These are phyloP conservation scores for Microcebus griseorufus DNA, from an alignment of 2,113 vertebrate genomes.

Conservation along the genomic window DNA sequence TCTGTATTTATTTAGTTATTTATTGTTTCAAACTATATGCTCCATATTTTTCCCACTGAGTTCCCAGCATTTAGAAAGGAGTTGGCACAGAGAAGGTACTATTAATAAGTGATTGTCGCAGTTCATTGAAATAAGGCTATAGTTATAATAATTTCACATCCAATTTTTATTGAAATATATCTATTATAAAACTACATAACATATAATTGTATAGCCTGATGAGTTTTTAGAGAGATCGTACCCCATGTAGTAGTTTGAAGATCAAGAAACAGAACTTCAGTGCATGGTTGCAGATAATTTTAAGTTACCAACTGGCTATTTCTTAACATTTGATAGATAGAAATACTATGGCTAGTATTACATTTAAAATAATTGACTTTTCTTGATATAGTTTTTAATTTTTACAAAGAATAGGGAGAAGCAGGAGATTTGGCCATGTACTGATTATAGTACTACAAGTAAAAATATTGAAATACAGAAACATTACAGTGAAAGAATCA, in stretches of 20 bases:
- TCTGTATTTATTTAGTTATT: background rate
- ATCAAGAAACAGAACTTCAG: background rate
- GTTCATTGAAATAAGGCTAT: background rate
- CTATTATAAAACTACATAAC: background rate
- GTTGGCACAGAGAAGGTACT: background rate
- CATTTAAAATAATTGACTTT: background rate
- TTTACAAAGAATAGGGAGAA: background rate
- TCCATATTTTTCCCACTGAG: background rate
- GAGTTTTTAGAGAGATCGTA: background rate
- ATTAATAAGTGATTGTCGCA: background rate
- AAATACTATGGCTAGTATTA: background rate
- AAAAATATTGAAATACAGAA: background rate
- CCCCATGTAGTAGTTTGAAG: background rate
- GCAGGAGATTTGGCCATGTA: background rate
- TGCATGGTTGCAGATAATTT: background rate
- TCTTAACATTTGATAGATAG: background rate
- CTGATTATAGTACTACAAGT: background rate
- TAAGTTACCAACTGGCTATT: background rate
- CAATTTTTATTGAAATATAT: background rate
- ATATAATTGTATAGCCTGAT: background rate
- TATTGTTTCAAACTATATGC: background rate
- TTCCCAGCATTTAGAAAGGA: background rate
- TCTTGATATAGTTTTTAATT: background rate
- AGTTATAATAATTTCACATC: background rate
- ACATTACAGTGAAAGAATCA: background rate